Evolutionary conservation across 2,797 vertebrate genomes (phyloP).

Genomic region (Enteromius anoplus): DNA sequence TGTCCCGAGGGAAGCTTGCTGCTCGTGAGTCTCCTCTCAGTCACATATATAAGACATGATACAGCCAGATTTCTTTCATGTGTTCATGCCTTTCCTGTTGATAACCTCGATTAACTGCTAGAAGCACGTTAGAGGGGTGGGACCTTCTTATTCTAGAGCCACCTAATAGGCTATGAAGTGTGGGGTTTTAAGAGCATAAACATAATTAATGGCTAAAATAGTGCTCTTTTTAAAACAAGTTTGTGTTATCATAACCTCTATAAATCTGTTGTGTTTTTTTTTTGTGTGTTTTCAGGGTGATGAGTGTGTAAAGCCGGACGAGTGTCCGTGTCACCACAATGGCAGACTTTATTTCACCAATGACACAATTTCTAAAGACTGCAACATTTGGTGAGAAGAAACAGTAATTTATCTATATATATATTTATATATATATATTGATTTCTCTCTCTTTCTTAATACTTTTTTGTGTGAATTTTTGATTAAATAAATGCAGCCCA

Average conservation of each 20-base stretch:
- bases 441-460: too few relatives aligned
- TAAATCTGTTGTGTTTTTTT: not conserved
- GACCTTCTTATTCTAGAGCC: too few relatives aligned
- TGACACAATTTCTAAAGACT: constrained; percentile 86
- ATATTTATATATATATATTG: too few relatives aligned
- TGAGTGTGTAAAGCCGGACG: constrained; percentile 78
- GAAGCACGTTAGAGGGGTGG: too few relatives aligned
- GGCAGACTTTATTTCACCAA: constrained; percentile 83
- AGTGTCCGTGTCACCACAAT: constrained; percentile 89
- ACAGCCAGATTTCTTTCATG: not conserved
- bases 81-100: not conserved
- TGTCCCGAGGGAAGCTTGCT: constrained; percentile 84
- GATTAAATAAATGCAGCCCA: too few relatives aligned
- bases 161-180: too few relatives aligned
- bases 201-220: not conserved
- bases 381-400: constrained; percentile 85
- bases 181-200: not conserved
- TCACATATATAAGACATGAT: not conserved
- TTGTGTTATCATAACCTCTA: not conserved
- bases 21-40: constrained; percentile 73
- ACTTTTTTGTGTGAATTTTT: too few relatives aligned
- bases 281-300: constrained; percentile 73
- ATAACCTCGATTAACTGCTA: not conserved
- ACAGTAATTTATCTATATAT: not conserved
- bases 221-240: not conserved